A percentile compares a stretch with the other conserved stretches of the same genome.
These are phyloP conservation scores for Zaprionus ghesquierei DNA, from an alignment of 1,140 invertebrate genomes.

Conservation along the genomic window DNA sequence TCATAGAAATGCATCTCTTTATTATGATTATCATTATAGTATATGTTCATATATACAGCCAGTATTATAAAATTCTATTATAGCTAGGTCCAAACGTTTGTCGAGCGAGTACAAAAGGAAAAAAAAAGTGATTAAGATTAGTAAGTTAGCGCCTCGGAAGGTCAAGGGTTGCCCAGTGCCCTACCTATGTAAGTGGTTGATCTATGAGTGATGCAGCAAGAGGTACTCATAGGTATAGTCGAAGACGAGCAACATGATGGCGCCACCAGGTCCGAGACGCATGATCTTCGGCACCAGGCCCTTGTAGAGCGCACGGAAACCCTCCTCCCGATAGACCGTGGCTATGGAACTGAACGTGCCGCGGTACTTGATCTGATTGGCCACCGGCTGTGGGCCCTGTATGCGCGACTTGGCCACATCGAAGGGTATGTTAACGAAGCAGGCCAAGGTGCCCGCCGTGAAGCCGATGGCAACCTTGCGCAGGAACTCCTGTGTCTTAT, in stretches of 20 bases:
- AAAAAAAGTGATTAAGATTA: neutral
- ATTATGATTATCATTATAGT: neutral
- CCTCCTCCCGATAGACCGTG: constrained; percentile 93
- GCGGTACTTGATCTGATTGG: constrained; percentile 89
- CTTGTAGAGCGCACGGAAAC: constrained; percentile 94
- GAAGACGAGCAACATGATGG: constrained; percentile 94
- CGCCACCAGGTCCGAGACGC: constrained; percentile 94
- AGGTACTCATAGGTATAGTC: constrained; percentile 90
- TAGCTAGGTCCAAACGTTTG: neutral
- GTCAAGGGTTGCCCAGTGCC: neutral
- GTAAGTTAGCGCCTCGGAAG: neutral
- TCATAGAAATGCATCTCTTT: neutral
- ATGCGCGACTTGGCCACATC: constrained; percentile 98
- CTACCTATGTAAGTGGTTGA: neutral
- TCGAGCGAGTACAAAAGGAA: neutral
- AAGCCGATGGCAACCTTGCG: constrained; percentile 92
- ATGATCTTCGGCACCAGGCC: constrained; percentile 95
- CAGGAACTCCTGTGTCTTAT: constrained; percentile 87
- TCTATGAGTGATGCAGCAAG: constrained; percentile 72
- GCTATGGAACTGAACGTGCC: constrained; percentile 89
- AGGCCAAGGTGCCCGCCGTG: constrained; percentile 91
- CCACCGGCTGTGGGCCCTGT: constrained; percentile 93
- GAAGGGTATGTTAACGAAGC: constrained; percentile 96
- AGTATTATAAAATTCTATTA: neutral
- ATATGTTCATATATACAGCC: neutral